phyloP scores from a whole-genome alignment of 2,113 vertebrate genomes.

The Otus sunia region DNA sequence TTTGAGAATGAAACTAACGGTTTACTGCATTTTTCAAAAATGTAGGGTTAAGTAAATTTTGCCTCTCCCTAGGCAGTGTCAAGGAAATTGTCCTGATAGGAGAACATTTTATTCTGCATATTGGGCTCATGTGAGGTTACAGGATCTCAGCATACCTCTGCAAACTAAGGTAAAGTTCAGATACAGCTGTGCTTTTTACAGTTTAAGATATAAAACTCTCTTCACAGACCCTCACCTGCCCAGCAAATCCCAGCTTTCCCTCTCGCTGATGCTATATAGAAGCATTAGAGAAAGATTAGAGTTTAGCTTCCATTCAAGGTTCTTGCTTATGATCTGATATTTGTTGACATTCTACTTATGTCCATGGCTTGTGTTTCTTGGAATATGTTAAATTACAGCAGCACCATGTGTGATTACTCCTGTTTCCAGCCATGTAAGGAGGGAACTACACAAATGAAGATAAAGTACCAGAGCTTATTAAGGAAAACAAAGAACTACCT shows the following conservation, averaged over 20 bases:
- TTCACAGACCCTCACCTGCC: not conserved
- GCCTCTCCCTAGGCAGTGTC: not conserved
- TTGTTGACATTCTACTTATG: not conserved
- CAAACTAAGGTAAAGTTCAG: not conserved
- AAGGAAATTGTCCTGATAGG: not conserved
- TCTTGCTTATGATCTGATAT: not conserved
- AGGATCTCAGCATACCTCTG: not conserved
- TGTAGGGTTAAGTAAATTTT: not conserved
- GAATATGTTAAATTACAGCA: not conserved
- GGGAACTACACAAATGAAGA: not conserved
- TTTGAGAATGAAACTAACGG: not conserved
- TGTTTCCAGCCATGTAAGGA: not conserved
- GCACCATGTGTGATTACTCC: accelerated
- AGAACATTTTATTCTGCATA: not conserved
- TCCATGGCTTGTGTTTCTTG: accelerated
- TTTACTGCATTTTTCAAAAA: not conserved
- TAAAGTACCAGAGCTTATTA: not conserved
- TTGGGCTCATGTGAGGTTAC: not conserved
- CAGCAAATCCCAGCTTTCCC: not conserved
- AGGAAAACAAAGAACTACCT: not conserved
- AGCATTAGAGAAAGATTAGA: not conserved
- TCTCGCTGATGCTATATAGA: not conserved
- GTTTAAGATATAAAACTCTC: not conserved
- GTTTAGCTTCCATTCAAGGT: not conserved
- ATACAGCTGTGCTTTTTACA: not conserved